Conservation (phyloP, 30 jellyfish, hydroid and myxozoan genomes). For the Aurelia sp. region DNA sequence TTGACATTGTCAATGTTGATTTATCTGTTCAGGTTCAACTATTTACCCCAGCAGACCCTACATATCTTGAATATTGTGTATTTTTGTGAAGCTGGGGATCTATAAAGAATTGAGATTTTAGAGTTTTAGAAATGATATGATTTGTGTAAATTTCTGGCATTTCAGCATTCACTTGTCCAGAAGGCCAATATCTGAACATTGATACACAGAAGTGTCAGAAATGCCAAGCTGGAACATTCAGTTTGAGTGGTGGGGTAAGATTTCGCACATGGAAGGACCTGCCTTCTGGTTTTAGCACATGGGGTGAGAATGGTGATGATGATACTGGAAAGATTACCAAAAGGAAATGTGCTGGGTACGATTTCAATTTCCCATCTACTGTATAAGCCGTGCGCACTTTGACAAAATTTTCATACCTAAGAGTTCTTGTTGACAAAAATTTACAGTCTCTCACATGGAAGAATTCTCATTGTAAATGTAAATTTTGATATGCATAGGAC, state of each 20-base stretch:
- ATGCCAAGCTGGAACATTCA: conserved; percentile 80
- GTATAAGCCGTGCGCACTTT: too few species aligned
- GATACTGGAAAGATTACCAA: conserved; percentile 9
- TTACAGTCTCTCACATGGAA: too few species aligned
- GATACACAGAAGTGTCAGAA: conserved; percentile 67
- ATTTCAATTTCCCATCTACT: neutral
- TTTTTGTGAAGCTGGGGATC: too few species aligned
- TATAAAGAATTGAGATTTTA: too few species aligned
- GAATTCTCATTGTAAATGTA: too few species aligned
- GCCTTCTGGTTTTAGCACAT: conserved; percentile 84
- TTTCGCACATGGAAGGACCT: conserved; percentile 69
- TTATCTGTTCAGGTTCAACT: too few species aligned
- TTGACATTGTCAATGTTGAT: too few species aligned
- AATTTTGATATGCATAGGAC: too few species aligned
- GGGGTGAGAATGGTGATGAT: conserved; percentile 66
- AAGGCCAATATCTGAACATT: conserved; percentile 86
- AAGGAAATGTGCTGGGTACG: conserved; percentile 59
- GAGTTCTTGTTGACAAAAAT: too few species aligned
- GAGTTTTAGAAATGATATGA: neutral
- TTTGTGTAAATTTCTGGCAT: neutral
- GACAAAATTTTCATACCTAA: too few species aligned
- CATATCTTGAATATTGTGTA: too few species aligned
- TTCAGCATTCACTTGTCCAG: conserved; percentile 78
- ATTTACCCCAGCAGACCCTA: too few species aligned
- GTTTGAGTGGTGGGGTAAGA: conserved; percentile 83